Base-by-base conservation (phyloP, 2,113 vertebrate genomes). In the Pardalotus punctatus region DNA sequence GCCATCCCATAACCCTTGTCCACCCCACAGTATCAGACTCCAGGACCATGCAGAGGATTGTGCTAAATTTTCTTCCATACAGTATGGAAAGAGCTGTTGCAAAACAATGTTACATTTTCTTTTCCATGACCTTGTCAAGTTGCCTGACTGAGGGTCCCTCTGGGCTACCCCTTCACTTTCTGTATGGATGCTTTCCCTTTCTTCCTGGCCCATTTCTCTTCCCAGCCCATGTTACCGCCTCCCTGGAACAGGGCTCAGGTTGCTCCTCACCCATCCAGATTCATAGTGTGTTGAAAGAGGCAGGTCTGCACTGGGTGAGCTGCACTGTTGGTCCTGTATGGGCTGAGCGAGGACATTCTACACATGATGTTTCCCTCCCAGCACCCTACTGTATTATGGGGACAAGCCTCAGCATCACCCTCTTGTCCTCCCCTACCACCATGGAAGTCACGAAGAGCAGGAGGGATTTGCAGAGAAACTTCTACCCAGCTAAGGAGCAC, bases 321-420 rank as follows among this genome's bases (percentile, higher is more conserved):
- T 35, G 65, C 54, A 27, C 11, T 5, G 0, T 15, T 36, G 9
- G 42, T 36, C 29, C 25, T 5, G 0, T 0, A 0, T 1, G 1
- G 28, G 53, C 74, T 53, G 60, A 81, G 18, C 0, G 0, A 76
- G 53, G 31, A 29, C 31, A n/a, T 35, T 48, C 35, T 7, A 4
- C 36, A 56, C 36, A 9, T 0, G 3, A 25, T 25, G 14, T 17
- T 86, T 67, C 43, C 47, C 28, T 72, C 29, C 14, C 53, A 69
- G 40, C 4, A 3, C 48, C 18, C 48, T 60, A 29, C 38, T 64
- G 70, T 0, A 5, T 2, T n/a, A n/a, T n/a, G 6, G 27, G 48
- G 24, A 48, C 0, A 5, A 64, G 25, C 15, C 47, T 20, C 45
- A 78, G 51, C 38, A 81, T 36, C 47, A 10, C 15, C 57, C 1